A percentile compares a stretch with the other conserved stretches of the same genome.
Conservation (phyloP, 2,113 vertebrate genomes). For the Etia nguti region DNA sequence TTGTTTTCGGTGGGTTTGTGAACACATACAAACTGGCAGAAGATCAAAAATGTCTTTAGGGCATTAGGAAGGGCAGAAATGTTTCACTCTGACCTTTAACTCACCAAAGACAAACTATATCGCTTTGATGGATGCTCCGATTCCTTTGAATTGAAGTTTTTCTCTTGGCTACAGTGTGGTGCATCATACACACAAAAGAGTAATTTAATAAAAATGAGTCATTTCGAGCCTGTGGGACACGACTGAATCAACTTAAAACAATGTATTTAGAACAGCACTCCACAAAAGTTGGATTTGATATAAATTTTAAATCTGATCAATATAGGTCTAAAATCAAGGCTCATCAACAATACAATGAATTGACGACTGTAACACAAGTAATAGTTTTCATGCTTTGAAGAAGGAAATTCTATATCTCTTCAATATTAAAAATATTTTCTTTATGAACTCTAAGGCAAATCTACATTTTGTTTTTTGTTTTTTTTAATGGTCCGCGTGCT, state of each 20-base stretch:
- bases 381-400: background rate
- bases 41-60: background rate
- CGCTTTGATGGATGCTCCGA: background rate
- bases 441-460: rapidly evolving
- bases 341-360: background rate
- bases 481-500: background rate
- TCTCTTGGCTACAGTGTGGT: background rate
- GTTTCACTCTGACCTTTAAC: slow-evolving; percentile 20
- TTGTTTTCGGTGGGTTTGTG: background rate
- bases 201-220: background rate
- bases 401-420: background rate
- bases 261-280: background rate
- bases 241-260: background rate
- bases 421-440: background rate
- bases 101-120: background rate
- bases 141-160: background rate
- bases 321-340: background rate
- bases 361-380: background rate
- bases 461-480: background rate
- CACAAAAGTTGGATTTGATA: background rate
- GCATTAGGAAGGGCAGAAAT: background rate
- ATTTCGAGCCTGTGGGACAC: background rate
- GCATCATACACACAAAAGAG: background rate
- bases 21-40: background rate
- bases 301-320: background rate